Conservation (phyloP, 2,888 invertebrate species). For the Leptinotarsa tumamoca region DNA sequence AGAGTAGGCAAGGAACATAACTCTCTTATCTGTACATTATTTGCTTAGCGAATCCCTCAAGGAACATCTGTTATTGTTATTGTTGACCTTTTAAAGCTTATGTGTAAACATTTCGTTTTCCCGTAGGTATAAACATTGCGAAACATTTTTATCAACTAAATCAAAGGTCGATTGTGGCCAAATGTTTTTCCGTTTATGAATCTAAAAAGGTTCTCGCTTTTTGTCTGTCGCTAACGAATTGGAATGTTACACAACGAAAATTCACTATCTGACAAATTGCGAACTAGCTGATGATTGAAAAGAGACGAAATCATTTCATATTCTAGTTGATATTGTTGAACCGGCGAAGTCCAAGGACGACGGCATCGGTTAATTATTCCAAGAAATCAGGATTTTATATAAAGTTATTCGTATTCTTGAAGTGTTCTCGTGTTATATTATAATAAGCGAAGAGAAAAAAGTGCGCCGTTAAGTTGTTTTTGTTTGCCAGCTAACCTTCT, state of each 20-base stretch:
- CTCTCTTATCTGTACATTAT: not conserved
- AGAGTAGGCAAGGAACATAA: too few species aligned
- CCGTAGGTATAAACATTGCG: not conserved
- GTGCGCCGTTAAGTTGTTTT: not conserved
- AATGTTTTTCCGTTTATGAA: not conserved
- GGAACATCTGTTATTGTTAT: not conserved
- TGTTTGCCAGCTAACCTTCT: not conserved
- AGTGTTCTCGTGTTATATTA: slow-evolving; percentile 17
- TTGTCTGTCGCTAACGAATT: not conserved
- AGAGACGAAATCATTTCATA: slow-evolving; percentile 7
- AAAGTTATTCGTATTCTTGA: slow-evolving; percentile 5
- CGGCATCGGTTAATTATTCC: slow-evolving; percentile 22
- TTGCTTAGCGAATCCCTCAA: not conserved
- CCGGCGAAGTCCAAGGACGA: slow-evolving; percentile 25
- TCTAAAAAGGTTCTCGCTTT: not conserved
- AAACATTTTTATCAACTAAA: not conserved
- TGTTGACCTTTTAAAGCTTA: not conserved
- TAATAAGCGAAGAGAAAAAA: slow-evolving; percentile 3
- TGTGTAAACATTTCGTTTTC: not conserved
- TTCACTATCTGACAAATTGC: not conserved
- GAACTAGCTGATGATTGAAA: not conserved
- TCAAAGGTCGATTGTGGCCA: not conserved
- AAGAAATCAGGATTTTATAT: slow-evolving; percentile 14
- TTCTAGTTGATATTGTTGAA: slow-evolving; percentile 14
- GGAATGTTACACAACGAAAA: not conserved